Evolutionary conservation across 1,140 invertebrate genomes (phyloP), one percentile per base, ranked within the genome.

Genomic region (Drosophila kikkawai): DNA sequence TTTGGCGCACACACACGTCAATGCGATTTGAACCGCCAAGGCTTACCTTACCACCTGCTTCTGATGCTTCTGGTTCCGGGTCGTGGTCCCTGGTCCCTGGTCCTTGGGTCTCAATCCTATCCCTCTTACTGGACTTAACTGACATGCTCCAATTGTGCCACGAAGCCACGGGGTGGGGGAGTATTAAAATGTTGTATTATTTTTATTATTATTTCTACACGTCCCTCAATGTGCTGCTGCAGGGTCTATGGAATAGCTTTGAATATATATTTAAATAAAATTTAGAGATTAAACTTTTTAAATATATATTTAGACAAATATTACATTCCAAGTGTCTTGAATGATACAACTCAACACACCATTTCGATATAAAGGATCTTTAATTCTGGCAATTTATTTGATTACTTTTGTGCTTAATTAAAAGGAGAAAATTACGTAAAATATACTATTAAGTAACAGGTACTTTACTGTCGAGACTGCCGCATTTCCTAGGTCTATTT

Each of bases 11-110:
- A 22, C 51, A 55, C 80, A 70, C 80, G 67, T 83, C 81, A 85
- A 85, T 85, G 82, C 74, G 78, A 85, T 85, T 85, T 85, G 67
- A 79, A 64, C 75, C 82, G 79, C 79, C 66, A 82, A 85, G 74
- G 69, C 65, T 82, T 51, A 82, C 82, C 65, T 82, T 51, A 82
- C 82, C 82, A 84, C 82, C 82, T 84, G 82, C 47, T 67, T n/a
- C 34, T 34, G 41, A 47, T 39, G 36, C 29, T 26, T 34, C 26
- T 29, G 26, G 26, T 29, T 0, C 26, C 4, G 41, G n/a, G 48
- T 17, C 15, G 4, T 12, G 45, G 17, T 29, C 13, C 58, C n/a
- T 22, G 17, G 44, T 37, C 39, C 39, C 12, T 17, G 26, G 17
- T 41, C 4, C 19, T 17, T 32, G 53, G 29, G 29, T 34, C 17